phyloP scores from a whole-genome alignment of 2,888 invertebrate species.

The Leptura quadrifasciata region DNA sequence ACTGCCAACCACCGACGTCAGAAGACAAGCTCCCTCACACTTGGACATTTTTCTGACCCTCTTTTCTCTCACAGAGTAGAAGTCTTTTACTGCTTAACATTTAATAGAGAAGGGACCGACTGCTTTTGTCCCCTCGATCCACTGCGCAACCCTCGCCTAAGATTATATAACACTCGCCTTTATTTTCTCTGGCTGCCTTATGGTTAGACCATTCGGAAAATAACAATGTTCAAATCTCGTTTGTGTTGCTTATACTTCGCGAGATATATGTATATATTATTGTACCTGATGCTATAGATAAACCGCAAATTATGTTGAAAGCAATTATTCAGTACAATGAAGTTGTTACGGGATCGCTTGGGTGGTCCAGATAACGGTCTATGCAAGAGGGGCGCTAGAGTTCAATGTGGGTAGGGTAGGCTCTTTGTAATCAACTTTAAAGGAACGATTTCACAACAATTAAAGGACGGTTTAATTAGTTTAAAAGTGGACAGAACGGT shows the following conservation, averaged over 20 bases:
- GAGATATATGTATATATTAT: too few species aligned
- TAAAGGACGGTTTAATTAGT: neutral
- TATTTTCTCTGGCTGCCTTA: too few species aligned
- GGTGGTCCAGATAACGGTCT: neutral
- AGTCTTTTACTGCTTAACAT: too few species aligned
- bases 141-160: too few species aligned
- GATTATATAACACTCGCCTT: too few species aligned
- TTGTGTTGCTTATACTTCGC: neutral
- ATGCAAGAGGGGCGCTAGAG: neutral
- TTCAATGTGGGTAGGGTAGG: slow-evolving; percentile 3
- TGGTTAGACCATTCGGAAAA: neutral
- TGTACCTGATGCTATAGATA: neutral
- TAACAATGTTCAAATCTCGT: neutral
- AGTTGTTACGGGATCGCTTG: neutral
- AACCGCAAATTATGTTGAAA: neutral
- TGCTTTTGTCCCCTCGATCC: too few species aligned
- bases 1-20: too few species aligned
- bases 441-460: neutral
- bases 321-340: neutral
- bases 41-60: too few species aligned
- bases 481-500: neutral
- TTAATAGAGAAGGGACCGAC: too few species aligned
- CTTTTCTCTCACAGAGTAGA: too few species aligned
- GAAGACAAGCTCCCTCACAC: too few species aligned
- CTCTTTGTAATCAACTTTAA: neutral